Base-by-base conservation (phyloP, 1,140 invertebrate species). In the Drosophila bocki region DNA sequence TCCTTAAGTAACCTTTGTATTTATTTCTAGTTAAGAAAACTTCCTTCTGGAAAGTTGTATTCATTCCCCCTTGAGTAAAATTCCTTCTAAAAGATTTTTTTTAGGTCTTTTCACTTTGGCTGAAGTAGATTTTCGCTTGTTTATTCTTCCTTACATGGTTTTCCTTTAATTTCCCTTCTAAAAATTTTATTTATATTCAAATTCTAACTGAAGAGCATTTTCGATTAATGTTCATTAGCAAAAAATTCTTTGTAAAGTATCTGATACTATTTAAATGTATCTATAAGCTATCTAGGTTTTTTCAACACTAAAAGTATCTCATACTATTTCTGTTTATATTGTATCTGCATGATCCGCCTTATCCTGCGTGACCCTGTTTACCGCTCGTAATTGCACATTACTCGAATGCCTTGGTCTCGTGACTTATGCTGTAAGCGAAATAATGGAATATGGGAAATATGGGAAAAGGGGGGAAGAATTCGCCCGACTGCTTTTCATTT, bases 401-500 rank as follows among this genome's bases (percentile, higher is more conserved):
- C 41, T 58, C 32, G 37, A 41, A 19, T 50, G 37, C 58, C 39
- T 51, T 32, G 22, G 64, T 78, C 83, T 56, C 48, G 59, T 71
- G 75, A 68, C 56, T 54, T 63, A 71, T 50, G 56, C 58, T 72
- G 67, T 72, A 59, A 59, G 37, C 19, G n/a, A 19, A 29, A 26
- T 35, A 42, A 32, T 37, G 42, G 44, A 39, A 48, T 19, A 35
- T 33, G 12, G 42, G 39, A 17, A 41, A 68, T 59, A 65, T 79
- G 42, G 48, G 29, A 33, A 51, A 35, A 32, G 15, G 42, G 22
- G 22, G 50, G 29, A 7, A 57, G 45, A 65, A 75, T 54, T 50
- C 61, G 47, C 32, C 29, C 47, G 29, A 13, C 9, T 42, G 61
- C 54, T 77, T 48, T 65, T 72, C 62, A 80, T 82, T 87, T 83